Percentiles rank a stretch among this genome's conserved stretches.
Evolutionary conservation across 1,140 invertebrate genomes (phyloP).

Genomic region (Bombus superbus): DNA sequence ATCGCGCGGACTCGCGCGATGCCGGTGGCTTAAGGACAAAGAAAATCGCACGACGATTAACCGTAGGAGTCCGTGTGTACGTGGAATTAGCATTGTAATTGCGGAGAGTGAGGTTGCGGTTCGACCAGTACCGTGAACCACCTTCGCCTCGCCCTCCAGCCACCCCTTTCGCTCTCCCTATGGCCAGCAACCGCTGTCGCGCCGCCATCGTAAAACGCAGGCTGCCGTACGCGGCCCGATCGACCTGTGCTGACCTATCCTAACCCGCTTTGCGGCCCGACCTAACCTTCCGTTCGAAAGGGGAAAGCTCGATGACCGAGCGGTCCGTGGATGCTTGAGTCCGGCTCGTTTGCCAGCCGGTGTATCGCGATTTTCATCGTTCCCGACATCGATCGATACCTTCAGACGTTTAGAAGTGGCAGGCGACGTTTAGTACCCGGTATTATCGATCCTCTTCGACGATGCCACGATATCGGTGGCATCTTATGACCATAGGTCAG

Average conservation of each 20-base stretch:
- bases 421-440: neutral
- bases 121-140: constrained; percentile 37
- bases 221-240: constrained; percentile 51
- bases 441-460: neutral
- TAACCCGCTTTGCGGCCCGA: constrained; percentile 36
- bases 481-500: neutral
- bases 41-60: constrained; percentile 64
- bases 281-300: constrained; percentile 35
- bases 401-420: neutral
- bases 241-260: constrained; percentile 61
- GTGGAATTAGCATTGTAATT: constrained; percentile 71
- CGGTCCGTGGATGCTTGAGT: constrained; percentile 31
- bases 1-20: constrained; percentile 11
- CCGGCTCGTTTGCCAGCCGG: neutral
- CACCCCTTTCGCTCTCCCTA: neutral
- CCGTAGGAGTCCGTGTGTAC: constrained; percentile 49
- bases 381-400: neutral
- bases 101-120: constrained; percentile 57
- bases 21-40: constrained; percentile 26
- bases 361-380: constrained; percentile 42
- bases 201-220: constrained; percentile 64
- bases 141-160: constrained; percentile 5
- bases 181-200: constrained; percentile 31
- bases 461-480: neutral
- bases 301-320: constrained; percentile 47